Evolutionary conservation across 2,888 invertebrate species (phyloP).

Genomic region (Lamellibrachia satsuma): DNA sequence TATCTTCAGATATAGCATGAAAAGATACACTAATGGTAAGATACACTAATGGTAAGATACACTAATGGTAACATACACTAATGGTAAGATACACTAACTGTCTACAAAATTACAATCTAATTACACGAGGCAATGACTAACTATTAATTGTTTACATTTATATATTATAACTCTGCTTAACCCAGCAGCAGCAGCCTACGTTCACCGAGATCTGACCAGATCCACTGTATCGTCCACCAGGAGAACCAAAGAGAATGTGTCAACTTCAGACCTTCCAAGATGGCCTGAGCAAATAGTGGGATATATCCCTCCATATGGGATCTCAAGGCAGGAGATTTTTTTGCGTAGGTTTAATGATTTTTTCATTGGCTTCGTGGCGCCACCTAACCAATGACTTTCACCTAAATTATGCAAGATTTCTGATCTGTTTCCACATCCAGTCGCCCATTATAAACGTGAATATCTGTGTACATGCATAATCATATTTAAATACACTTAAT

Average conservation of each 20-base stretch:
- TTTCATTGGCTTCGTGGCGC: too few relatives aligned
- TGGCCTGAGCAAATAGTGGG: too few relatives aligned
- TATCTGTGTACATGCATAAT: too few relatives aligned
- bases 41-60: too few relatives aligned
- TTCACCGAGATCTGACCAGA: neutral
- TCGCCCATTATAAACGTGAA: too few relatives aligned
- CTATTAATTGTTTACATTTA: neutral
- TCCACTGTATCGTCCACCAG: neutral
- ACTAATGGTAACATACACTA: neutral
- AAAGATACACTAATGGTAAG: neutral
- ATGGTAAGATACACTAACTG: neutral
- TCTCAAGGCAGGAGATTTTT: too few relatives aligned
- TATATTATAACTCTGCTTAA: slow-evolving; percentile 4
- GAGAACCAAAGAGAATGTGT: neutral
- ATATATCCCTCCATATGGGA: too few relatives aligned
- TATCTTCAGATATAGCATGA: neutral
- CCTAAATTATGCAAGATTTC: too few relatives aligned
- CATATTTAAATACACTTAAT: too few relatives aligned
- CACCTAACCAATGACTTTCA: too few relatives aligned
- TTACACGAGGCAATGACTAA: neutral
- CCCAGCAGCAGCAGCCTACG: neutral
- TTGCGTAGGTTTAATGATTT: too few relatives aligned
- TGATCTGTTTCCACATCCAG: too few relatives aligned
- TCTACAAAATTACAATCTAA: neutral
- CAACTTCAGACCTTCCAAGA: neutral